Evolutionary conservation across 2,113 vertebrate species (phyloP).

Genomic region (Pampusana beccarii): DNA sequence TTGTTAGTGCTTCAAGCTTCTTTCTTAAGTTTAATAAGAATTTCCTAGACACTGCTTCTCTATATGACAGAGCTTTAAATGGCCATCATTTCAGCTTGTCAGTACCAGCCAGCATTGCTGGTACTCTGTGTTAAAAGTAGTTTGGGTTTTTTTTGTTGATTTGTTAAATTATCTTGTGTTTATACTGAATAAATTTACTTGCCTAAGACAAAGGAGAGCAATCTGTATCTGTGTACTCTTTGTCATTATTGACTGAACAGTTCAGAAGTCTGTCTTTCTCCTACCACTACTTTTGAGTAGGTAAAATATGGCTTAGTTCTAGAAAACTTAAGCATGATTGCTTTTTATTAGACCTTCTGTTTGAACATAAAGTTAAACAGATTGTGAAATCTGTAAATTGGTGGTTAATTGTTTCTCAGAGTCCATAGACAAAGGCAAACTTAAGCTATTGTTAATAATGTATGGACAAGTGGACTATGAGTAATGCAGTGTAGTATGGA

Average conservation of each 20-base stretch:
- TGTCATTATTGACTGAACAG: neutral
- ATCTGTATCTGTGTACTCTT: neutral
- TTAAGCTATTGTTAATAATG: neutral
- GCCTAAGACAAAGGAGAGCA: neutral
- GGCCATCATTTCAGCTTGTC: accelerated
- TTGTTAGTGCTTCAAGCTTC: neutral
- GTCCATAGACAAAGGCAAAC: neutral
- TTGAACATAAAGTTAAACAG: neutral
- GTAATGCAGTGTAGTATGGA: neutral
- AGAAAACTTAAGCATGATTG: neutral
- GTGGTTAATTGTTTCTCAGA: neutral
- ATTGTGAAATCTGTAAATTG: neutral
- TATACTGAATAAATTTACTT: neutral
- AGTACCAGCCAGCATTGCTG: neutral
- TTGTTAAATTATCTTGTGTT: neutral
- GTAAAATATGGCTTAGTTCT: neutral
- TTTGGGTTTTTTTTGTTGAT: neutral
- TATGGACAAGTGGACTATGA: neutral
- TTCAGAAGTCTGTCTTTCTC: neutral
- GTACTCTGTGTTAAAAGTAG: neutral
- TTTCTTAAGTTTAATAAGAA: neutral
- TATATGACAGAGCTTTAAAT: neutral
- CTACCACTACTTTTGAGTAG: neutral
- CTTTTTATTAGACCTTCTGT: neutral
- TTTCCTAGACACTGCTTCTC: neutral